Percentiles rank a stretch among this genome's conserved stretches.
Conservation (phyloP, 2,888 invertebrate genomes). For the Tipula unca region DNA sequence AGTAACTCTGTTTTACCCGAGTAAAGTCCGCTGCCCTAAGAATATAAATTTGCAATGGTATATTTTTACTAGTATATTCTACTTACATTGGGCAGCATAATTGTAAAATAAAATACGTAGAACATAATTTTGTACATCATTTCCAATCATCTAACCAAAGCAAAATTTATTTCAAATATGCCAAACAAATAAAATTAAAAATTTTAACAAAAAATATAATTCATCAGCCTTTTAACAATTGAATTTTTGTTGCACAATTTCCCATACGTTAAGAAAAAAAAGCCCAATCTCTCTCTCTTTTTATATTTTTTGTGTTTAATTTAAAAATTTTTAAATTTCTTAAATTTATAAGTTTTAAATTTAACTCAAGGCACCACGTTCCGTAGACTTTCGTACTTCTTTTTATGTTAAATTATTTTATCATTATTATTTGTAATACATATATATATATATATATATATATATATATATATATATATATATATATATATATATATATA, state of each 20-base stretch:
- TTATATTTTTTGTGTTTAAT: neutral
- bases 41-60: neutral
- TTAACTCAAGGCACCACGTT: slow-evolving; percentile 22
- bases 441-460: too few relatives aligned
- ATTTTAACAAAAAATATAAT: neutral
- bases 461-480: too few relatives aligned
- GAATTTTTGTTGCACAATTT: neutral
- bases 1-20: too few relatives aligned
- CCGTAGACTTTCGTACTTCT: slow-evolving; percentile 18
- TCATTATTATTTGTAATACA: neutral
- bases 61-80: neutral
- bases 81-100: neutral
- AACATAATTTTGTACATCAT: neutral
- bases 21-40: too few relatives aligned
- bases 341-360: slow-evolving; percentile 16
- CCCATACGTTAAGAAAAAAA: neutral
- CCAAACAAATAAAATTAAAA: neutral
- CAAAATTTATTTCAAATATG: neutral
- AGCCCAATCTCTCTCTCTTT: neutral
- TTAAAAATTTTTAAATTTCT: neutral
- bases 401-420: slow-evolving; percentile 1
- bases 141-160: neutral
- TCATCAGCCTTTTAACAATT: neutral
- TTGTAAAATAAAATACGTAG: neutral
- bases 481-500: too few relatives aligned